These are phyloP conservation scores for Propithecus coquereli DNA, from an alignment of 2,113 vertebrate species.

Conservation along the genomic window DNA sequence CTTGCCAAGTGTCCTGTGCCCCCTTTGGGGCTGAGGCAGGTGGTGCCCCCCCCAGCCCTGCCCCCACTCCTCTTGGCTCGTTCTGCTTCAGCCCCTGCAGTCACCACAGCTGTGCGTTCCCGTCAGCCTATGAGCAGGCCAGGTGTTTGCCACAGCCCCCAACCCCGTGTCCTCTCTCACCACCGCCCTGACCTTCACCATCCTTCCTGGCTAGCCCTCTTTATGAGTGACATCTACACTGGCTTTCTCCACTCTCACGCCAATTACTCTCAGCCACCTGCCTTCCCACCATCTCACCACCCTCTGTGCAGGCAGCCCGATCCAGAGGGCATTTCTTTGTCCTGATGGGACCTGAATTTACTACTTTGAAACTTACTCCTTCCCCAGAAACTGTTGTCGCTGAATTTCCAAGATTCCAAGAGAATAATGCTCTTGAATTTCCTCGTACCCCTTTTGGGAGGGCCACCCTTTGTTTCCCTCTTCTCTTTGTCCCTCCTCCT, in stretches of 20 bases:
- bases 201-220: not conserved
- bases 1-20: too few relatives aligned
- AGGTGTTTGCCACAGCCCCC: not conserved
- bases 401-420: not conserved
- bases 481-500: not conserved
- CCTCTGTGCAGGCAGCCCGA: rapidly evolving
- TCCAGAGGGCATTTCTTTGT: not conserved
- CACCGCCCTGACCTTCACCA: not conserved
- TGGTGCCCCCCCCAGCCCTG: not conserved
- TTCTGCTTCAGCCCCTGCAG: rapidly evolving
- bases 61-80: too few relatives aligned
- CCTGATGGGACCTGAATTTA: not conserved
- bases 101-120: not conserved
- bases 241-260: not conserved
- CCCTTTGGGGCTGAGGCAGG: not conserved
- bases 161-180: not conserved
- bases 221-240: not conserved
- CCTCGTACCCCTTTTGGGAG: not conserved
- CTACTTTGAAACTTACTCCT: not conserved
- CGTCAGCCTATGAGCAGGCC: not conserved
- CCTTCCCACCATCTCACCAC: not conserved
- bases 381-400: not conserved
- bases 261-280: not conserved
- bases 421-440: not conserved
- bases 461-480: not conserved